These are phyloP conservation scores for Heliopora coerulea DNA, from an alignment of 92 coral and sea anemone genomes.

Conservation along the genomic window DNA sequence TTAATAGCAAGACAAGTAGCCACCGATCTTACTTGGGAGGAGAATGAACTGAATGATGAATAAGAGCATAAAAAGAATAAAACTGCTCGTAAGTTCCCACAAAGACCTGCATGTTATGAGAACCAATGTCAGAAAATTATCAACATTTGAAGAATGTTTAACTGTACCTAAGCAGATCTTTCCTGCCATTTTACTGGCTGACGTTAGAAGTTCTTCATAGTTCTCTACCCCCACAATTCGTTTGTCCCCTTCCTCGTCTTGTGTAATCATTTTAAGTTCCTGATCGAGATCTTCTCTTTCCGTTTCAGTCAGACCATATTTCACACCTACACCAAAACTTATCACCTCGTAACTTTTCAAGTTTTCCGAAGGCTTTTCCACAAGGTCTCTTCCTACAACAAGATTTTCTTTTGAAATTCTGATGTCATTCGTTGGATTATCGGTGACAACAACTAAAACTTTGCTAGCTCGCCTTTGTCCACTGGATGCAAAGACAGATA, in stretches of 20 bases:
- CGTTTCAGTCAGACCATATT: constrained; percentile 51
- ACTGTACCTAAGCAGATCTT: constrained; percentile 72
- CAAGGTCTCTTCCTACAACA: constrained; percentile 50
- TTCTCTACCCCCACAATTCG: constrained; percentile 54
- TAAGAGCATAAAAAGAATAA: no score
- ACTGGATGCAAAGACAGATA: constrained; percentile 70
- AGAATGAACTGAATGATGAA: no score
- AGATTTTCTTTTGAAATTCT: constrained; percentile 58
- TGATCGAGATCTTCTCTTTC: constrained; percentile 50
- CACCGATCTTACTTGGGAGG: no score
- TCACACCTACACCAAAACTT: constrained; percentile 59
- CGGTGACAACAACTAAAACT: constrained; percentile 62
- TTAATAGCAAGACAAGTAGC: no score
- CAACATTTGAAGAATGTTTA: neutral
- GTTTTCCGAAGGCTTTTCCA: constrained; percentile 48
- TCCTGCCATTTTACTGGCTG: constrained; percentile 60
- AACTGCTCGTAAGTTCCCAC: no score
- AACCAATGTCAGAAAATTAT: neutral
- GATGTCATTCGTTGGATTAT: constrained; percentile 76
- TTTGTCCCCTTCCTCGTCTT: constrained; percentile 59
- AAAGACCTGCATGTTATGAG: no score
- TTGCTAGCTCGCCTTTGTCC: constrained; percentile 68
- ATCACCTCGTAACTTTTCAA: constrained; percentile 56
- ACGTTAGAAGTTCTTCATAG: constrained; percentile 45
- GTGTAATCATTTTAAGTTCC: constrained; percentile 57